Evolutionary conservation across 2,113 vertebrate genomes (phyloP), one percentile per base, ranked within the genome.

Genomic region (Ciconia boyciana): DNA sequence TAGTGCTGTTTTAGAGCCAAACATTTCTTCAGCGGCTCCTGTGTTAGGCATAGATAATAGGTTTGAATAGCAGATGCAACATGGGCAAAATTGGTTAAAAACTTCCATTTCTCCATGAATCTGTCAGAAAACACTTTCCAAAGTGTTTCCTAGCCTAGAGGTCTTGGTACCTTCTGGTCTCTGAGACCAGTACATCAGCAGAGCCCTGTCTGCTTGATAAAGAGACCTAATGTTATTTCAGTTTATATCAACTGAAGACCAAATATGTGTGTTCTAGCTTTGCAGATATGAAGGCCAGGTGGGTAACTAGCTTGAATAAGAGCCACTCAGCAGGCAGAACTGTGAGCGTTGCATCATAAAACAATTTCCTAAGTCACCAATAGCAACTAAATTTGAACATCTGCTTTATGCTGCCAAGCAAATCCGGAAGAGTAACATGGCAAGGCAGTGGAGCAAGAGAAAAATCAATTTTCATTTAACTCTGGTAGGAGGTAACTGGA

Each of bases 381-480:
- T 22, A 75, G 75, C 58, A 88, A 34, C 48, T 61, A n/a, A 39
- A 68, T 94, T 69, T 80, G n/a, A 90, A 72, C 49, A 70, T 28
- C 28, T 86, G 81, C 77, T 61, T 66, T 68, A n/a, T 29, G 34
- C 39, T 68, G 44, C 46, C 19, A 18, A 32, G 29, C 31, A 86
- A 87, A 79, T 49, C 18, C 49, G 54, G 48, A 46, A 85, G 62
- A 52, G 65, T 58, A 89, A 81, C 74, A 49, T 39, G 74, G 54
- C 49, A 81, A 95, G 44, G 76, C 83, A 68, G 22, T 26, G 15
- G 43, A 83, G 64, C 0, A 1, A 75, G 54, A 57, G 57, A 90
- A 92, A 92, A 93, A 91, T 91, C 65, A 72, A 82, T 94, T 94
- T 89, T 94, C 77, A 87, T 95, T 94, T 79, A 65, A 75, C 57